Evolutionary conservation across 2,888 invertebrate species (phyloP), one percentile per base, ranked within the genome.

Genomic region (Galerucella nymphaeae): DNA sequence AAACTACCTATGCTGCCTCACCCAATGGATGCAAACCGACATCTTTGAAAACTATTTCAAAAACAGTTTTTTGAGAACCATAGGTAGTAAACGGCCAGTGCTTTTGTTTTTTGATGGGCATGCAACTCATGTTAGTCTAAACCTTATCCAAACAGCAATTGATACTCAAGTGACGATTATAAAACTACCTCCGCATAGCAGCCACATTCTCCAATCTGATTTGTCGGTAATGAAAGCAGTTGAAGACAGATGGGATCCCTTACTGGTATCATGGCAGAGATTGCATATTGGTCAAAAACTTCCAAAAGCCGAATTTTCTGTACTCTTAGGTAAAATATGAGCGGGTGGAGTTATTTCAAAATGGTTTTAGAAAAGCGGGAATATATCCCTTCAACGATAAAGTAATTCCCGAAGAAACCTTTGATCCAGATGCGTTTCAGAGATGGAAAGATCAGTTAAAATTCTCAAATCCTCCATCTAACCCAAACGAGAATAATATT

Each of bases 21-120:
- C 14, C 66, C 23, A 75, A 74, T 53, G 71, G 83, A 84, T 82
- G 81, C 82, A 82, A 20, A 80, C 77, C 38, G 76, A 79, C 16
- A 82, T 83, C 10, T 84, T 84, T 69, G 65, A 76, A 30, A 82
- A 82, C 72, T 84, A 83, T 66, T 73, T 84, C 50, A 58, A 77
- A 78, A 82, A 82, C 70, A 66, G 79, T 64, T 63, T 84, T 5
- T 79, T 84, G 41, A 82, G 81, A 63, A 68, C 6, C 62, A 55
- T 78, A 53, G 82, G 83, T 10, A 71, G 78, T 57, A 79, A 83
- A 61, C 53, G 82, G 38, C 83, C 83, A 14, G 79, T 81, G 1
- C 73, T 82, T 41, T 65, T 84, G 13, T 77, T 84, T 53, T 83
- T 81, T 65, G 83, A 83, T 72, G 83, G 83, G 2, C 84, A 84